Evolutionary conservation across 2,888 invertebrate genomes (phyloP), one percentile per base, ranked within the genome.

Genomic region (Andrena trimmerana): DNA sequence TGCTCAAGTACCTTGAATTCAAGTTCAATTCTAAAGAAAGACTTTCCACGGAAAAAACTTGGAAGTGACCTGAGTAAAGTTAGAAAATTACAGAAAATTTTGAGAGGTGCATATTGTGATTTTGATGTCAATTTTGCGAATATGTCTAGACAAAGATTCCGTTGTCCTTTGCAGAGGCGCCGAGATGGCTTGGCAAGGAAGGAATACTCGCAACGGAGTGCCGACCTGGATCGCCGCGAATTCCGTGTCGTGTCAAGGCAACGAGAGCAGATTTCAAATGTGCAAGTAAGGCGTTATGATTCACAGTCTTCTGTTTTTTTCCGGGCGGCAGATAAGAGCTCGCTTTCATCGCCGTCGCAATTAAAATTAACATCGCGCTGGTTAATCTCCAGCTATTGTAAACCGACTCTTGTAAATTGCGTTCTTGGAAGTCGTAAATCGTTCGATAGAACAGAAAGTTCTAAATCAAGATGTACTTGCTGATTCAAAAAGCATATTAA

Each of bases 141-240:
- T 42, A 29, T 20, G 2, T 52, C 20, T 52, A 52, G 5, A 20
- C 2, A 16, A 27, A 48, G 50, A 50, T n/a, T 52, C 27, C 31
- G 50, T 29, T 84, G 20, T 74, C 79, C 4, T 76, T 92, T 89
- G 13, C 86, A 95, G 95, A 84, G 95, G 95, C 74, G 95, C 95
- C 42, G 94, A 94, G 86, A 91, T 92, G 86, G 93, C 94, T 66
- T 95, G 94, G 94, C 95, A 95, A 89, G 95, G 95, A 59, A 91
- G 94, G 68, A 92, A 91, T 4, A 90, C 90, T 84, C 89, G 80
- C 54, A 87, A 89, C 27, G 79, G 89, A 78, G 84, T 91, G 66
- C 90, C 92, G 72, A 85, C 86, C 65, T 93, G 93, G 92, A 91
- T 95, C 31, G 93, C 94, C 5, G 91, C 94, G 36, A 93, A 92